Base-by-base conservation (phyloP, 2,888 invertebrate species). In the Leucozona laternaria region DNA sequence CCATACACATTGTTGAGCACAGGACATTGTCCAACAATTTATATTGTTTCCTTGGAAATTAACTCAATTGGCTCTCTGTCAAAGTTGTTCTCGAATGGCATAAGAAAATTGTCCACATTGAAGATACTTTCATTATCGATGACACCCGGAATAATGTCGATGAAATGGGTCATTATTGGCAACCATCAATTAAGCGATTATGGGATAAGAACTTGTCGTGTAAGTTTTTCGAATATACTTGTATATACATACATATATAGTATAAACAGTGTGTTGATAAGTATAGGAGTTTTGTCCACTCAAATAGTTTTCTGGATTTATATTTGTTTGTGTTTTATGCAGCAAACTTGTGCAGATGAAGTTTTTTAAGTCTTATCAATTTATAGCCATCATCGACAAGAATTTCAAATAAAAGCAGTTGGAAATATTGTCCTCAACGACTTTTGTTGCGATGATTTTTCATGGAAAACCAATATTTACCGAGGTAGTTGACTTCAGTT, bases 41-140 rank as follows among this genome's bases (percentile, higher is more conserved):
- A 86, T 86, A 86, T 79, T 79, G 82, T 86, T 82, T 86, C 86
- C 73, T 86, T 82, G 82, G 86, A 86, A 86, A 86, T 82, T 82
- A 86, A 86, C 86, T 81, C 85, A 75, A 82, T 86, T 82, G 78
- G 71, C 70, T 86, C 73, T 82, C 64, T 75, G 75, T 86, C 78
- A 66, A 71, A 40, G 82, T 50, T 82, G 78, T 79, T 82, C 50
- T 82, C 76, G 78, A 70, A 82, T 78, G 71, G 75, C 86, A 78
- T 79, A 82, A 66, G 78, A 64, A 60, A 82, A 82, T 79, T 53
- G 78, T 82, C 57, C 64, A 82, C 64, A 68, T 82, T 79, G 22
- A 11, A 66, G 82, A 82, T 64, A 86, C 73, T 75, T 79, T 82
- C 57, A 71, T 53, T 82, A 75, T 85, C 78, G 85, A 81, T 81